Evolutionary conservation across 2,888 invertebrate genomes (phyloP), one percentile per base, ranked within the genome.

Genomic region (Phorcus lineatus): DNA sequence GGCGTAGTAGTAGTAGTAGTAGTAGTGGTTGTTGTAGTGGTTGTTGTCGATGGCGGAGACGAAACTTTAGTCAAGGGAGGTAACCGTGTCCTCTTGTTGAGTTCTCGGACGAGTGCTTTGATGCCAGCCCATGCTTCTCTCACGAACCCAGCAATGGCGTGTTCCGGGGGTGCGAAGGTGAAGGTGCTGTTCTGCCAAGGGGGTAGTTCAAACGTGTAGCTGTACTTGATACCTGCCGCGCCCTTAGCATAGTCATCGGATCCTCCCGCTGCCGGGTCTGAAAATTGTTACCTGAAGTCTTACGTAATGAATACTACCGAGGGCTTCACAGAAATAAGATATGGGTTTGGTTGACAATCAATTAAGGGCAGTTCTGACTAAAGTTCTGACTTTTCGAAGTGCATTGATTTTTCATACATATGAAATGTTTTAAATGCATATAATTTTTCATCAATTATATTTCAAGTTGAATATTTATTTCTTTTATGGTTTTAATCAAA

Each of bases 171-270:
- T 13, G 96, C 91, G 91, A 96, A 97, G 0, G 97, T 97, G 55
- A 85, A 81, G 80, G 95, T 94, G 0, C 97, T 97, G 0, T 95
- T 96, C 92, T 98, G 98, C 57, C 89, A 19, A 0, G 74, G 74
- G 17, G 76, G 81, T 78, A 98, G 94, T 94, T 98, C 98, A 80
- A 98, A 94, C 0, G 98, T 97, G 93, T 96, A 98, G 0, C 97
- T 94, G 92, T 97, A 98, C 91, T 97, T 97, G 84, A 98, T 95
- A 40, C 95, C 95, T 13, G 95, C 95, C 66, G 95, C 94, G 0
- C 96, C 96, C 93, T 98, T 97, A 9, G 97, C 97, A 97, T 97
- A 98, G 92, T 98, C 98, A 89, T 96, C 96, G 0, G 96, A 95
- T 87, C 96, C 95, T 36, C 96, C 96, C 2, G 94, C 91, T 2